A percentile compares a stretch with the other conserved stretches of the same genome.
These are phyloP conservation scores for Anthonomus grandis DNA, from an alignment of 1,140 invertebrate species.

Conservation along the genomic window DNA sequence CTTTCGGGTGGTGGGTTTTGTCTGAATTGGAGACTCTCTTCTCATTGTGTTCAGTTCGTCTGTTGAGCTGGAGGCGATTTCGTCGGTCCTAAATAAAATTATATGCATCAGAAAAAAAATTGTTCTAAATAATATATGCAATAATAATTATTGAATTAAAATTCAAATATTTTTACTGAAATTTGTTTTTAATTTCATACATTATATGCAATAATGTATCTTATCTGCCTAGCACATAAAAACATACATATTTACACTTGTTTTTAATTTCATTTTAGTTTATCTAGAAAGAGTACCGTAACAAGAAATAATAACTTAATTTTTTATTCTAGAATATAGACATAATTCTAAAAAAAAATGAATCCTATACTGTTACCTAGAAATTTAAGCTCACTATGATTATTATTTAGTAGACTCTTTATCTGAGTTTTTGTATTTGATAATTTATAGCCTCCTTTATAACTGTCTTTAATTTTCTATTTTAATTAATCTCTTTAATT, in stretches of 20 bases:
- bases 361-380: too few relatives aligned
- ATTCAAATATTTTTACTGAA: neutral
- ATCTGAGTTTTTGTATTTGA: too few relatives aligned
- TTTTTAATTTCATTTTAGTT: too few relatives aligned
- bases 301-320: too few relatives aligned
- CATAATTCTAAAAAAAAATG: too few relatives aligned
- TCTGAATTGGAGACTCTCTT: neutral
- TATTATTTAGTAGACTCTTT: too few relatives aligned
- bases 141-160: neutral
- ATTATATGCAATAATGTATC: neutral
- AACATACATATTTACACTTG: neutral
- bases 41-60: conserved; percentile 21
- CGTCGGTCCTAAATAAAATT: conserved; percentile 20
- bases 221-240: neutral
- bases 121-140: neutral
- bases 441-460: too few relatives aligned
- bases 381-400: too few relatives aligned
- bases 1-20: conserved; percentile 4
- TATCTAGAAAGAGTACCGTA: too few relatives aligned
- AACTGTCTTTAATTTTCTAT: too few relatives aligned
- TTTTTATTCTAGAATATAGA: too few relatives aligned
- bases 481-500: too few relatives aligned
- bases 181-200: neutral
- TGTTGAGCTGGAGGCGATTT: conserved; percentile 21
- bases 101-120: neutral